Base-by-base conservation (phyloP, 2,888 invertebrate species). In the Heliconius hortense region DNA sequence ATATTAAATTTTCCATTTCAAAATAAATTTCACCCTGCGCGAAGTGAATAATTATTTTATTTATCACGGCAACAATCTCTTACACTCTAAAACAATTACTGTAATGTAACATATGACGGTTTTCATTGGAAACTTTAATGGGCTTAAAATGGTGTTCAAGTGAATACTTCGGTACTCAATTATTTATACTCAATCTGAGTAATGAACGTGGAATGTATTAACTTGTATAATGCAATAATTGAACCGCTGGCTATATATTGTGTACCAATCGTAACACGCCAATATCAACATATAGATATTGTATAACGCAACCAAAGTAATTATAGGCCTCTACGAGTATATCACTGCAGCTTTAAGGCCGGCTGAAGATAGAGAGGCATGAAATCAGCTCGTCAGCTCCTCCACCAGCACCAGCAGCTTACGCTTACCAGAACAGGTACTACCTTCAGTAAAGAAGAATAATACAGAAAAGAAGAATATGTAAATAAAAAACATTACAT, bases 181-280 rank as follows among this genome's bases (percentile, higher is more conserved):
- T 68, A 74, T 68, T 74, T 28, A 68, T 11, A 24, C 53, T 59
- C 60, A 74, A 74, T 74, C 48, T 56, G 31, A 56, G 53, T 56
- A 56, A 69, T 69, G 53, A 69, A 56, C 31, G 8, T 10, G 48
- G 13, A 48, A 48, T 26, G 13, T 69, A 43, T 48, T 48, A 1
- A 48, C 18, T 48, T 18, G 48, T 48, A 18, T 18, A 48, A 21
- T 13, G 21, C 15, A 66, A 10, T 66, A 28, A 62, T 28, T 28
- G 28, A 62, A 28, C 28, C 4, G 18, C 62, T 15, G 62, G 62
- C 26, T 28, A 26, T 13, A 43, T 35, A 35, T 1, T 35, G 8
- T 35, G 8, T 35, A 35, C 31, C 8, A 35, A 35, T 35, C 31
- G 31, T 35, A 35, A 35, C 8, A 35, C 8, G 31, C 31, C 31